Evolutionary conservation across 2,113 vertebrate genomes (phyloP).

Genomic region (Boleophthalmus pectinirostris): DNA sequence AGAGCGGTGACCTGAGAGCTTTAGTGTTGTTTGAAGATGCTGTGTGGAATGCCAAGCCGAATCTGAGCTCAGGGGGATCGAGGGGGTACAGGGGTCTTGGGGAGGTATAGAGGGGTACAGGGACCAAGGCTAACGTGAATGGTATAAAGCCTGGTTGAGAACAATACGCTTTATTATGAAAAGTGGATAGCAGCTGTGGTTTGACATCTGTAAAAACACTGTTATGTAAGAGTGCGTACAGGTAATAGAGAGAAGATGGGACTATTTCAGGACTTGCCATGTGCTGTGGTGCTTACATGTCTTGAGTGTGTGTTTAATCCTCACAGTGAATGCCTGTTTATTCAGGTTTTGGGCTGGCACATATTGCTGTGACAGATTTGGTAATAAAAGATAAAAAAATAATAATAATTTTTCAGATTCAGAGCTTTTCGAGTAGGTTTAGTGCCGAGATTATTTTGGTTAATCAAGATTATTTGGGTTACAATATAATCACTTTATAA

Average conservation of each 20-base stretch:
- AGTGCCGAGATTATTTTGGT: too few relatives aligned
- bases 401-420: too few relatives aligned
- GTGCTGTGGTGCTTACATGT: neutral
- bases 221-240: neutral
- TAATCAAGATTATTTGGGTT: too few relatives aligned
- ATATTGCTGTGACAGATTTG: too few relatives aligned
- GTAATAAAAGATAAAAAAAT: too few relatives aligned
- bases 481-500: too few relatives aligned
- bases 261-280: neutral
- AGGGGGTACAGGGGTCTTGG: conserved; percentile 26
- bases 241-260: neutral
- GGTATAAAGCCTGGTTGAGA: conserved; percentile 27
- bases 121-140: neutral
- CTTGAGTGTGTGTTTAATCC: neutral
- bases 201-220: neutral
- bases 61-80: conserved; percentile 48
- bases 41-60: conserved; percentile 68
- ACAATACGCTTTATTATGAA: conserved; percentile 53
- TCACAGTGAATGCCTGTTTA: neutral
- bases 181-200: neutral
- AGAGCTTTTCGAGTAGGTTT: too few relatives aligned
- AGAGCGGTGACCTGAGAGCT: conserved; percentile 55
- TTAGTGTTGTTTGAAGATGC: conserved; percentile 70
- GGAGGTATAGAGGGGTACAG: conserved; percentile 29
- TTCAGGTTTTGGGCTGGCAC: neutral